These are phyloP conservation scores for Orthonychiurus folsomi DNA, from an alignment of 2,888 invertebrate species.

Conservation along the genomic window DNA sequence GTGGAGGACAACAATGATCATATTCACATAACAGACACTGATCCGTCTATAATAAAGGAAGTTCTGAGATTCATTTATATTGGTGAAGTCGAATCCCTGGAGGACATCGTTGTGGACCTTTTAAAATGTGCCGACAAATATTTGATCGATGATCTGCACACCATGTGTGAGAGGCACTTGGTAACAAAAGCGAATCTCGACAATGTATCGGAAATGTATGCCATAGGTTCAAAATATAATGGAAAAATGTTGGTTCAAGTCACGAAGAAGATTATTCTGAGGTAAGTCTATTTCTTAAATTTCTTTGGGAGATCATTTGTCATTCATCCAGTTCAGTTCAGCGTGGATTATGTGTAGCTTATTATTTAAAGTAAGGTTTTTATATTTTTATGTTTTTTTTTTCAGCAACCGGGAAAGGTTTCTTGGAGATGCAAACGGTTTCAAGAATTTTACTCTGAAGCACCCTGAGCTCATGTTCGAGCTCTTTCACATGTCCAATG, in stretches of 20 bases:
- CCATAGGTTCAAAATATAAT: conserved; percentile 13
- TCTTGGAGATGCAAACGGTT: conserved; percentile 22
- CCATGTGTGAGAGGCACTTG: conserved; percentile 26
- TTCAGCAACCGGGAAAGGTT: conserved; percentile 28
- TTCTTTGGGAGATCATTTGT: background rate
- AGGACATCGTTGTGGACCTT: conserved; percentile 19
- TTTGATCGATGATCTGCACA: conserved; percentile 23
- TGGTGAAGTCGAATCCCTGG: conserved; percentile 22
- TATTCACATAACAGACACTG: conserved; percentile 24
- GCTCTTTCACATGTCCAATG: conserved; percentile 17
- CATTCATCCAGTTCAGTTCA: too few species aligned
- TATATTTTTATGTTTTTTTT: background rate
- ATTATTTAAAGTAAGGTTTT: too few species aligned
- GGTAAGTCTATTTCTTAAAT: conserved; percentile 17
- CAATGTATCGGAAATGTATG: conserved; percentile 27
- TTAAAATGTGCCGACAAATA: conserved; percentile 31
- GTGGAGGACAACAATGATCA: conserved; percentile 14
- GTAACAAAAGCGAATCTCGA: conserved; percentile 18
- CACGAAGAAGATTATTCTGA: conserved; percentile 26
- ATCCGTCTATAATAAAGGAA: conserved; percentile 21
- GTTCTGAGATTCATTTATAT: conserved; percentile 30
- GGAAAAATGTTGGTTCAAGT: conserved; percentile 17
- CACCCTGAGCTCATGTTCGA: conserved; percentile 33
- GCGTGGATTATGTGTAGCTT: too few species aligned
- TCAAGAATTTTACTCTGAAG: conserved; percentile 25